A percentile compares a stretch with the other conserved stretches of the same genome.
These are phyloP conservation scores for Plemyria rubiginata DNA, from an alignment of 2,888 invertebrate genomes.

Conservation along the genomic window DNA sequence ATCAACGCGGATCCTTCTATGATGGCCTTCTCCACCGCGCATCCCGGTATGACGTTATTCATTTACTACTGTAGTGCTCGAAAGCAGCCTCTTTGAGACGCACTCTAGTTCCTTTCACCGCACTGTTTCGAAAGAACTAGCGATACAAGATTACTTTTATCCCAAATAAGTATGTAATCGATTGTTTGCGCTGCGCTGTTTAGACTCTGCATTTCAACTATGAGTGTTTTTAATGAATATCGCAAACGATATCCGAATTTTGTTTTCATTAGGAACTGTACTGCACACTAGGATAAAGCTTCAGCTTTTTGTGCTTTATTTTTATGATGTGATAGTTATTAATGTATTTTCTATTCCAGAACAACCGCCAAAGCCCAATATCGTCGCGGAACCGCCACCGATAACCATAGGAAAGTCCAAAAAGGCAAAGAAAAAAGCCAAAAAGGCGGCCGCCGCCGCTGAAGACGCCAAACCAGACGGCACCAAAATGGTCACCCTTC, in stretches of 20 bases:
- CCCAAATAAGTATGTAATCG: too few relatives aligned
- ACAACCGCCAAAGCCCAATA: slow-evolving; percentile 65
- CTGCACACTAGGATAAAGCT: too few relatives aligned
- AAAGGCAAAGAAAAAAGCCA: slow-evolving; percentile 80
- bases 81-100: too few relatives aligned
- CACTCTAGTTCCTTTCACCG: too few relatives aligned
- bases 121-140: too few relatives aligned
- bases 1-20: slow-evolving; percentile 74
- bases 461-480: slow-evolving; percentile 61
- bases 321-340: not conserved
- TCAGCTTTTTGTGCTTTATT: not conserved
- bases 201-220: too few relatives aligned
- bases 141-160: too few relatives aligned
- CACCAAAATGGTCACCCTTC: slow-evolving; percentile 89
- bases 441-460: slow-evolving; percentile 74
- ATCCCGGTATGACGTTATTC: slow-evolving; percentile 47
- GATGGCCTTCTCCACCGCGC: slow-evolving; percentile 62
- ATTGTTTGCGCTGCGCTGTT: too few relatives aligned
- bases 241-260: too few relatives aligned
- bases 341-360: slow-evolving; percentile 53
- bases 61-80: too few relatives aligned
- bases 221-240: too few relatives aligned
- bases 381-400: slow-evolving; percentile 59
- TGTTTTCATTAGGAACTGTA: too few relatives aligned
- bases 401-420: slow-evolving; percentile 64